Conservation (phyloP, 2,888 invertebrate species). For the Philereme transversata region DNA sequence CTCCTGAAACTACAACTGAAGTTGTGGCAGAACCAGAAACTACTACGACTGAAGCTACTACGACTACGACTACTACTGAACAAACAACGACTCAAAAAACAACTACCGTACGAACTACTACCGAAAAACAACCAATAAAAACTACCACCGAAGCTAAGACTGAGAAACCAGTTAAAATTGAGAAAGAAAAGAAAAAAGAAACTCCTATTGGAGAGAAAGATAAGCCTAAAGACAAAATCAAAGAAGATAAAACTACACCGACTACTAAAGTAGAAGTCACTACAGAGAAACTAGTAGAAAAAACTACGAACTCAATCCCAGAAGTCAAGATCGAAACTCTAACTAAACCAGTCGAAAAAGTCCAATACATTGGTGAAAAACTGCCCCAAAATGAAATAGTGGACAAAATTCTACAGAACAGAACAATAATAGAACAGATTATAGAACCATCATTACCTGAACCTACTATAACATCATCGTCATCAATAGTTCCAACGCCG, state of each 20-base stretch:
- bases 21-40: constrained; percentile 47
- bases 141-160: constrained; percentile 50
- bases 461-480: constrained; percentile 35
- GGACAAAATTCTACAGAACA: constrained; percentile 44
- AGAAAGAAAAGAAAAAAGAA: constrained; percentile 72
- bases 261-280: constrained; percentile 29
- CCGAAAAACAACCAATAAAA: constrained; percentile 43
- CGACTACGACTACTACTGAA: constrained; percentile 49
- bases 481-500: constrained; percentile 62
- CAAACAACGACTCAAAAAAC: constrained; percentile 35
- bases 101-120: constrained; percentile 45
- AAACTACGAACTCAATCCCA: constrained; percentile 24
- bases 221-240: constrained; percentile 55
- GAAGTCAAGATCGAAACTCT: constrained; percentile 21
- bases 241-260: constrained; percentile 33
- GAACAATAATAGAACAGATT: constrained; percentile 56
- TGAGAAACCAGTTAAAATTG: constrained; percentile 52
- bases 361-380: constrained; percentile 1
- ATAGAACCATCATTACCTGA: constrained; percentile 65
- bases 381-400: constrained; percentile 30
- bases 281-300: constrained; percentile 37
- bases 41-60: constrained; percentile 35
- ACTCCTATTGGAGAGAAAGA: constrained; percentile 57
- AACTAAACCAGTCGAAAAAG: constrained; percentile 2
- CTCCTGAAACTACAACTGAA: constrained; percentile 50